Conservation (phyloP, 2,888 invertebrate species). For the Mystacides longicornis region DNA sequence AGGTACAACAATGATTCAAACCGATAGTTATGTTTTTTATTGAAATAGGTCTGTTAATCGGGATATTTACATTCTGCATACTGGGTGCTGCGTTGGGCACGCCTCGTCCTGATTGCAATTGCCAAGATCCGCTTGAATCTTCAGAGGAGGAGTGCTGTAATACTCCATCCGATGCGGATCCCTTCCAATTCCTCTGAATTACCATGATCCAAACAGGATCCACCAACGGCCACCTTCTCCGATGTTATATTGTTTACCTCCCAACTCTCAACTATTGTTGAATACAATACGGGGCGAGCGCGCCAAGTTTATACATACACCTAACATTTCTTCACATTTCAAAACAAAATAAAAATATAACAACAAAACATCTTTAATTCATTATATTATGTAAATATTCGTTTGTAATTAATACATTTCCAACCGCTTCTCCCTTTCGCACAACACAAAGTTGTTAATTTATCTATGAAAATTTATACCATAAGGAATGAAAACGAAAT, state of each 20-base stretch:
- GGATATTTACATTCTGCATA: constrained; percentile 18
- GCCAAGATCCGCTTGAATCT: constrained; percentile 35
- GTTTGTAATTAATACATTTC: neutral
- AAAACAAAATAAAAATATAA: neutral
- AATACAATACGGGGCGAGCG: constrained; percentile 10
- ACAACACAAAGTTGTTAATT: neutral
- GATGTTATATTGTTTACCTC: constrained; percentile 16
- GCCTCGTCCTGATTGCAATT: constrained; percentile 32
- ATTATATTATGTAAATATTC: neutral
- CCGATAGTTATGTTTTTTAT: neutral
- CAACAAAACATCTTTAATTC: constrained; percentile 5
- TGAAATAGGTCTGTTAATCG: no score
- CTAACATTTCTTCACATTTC: constrained; percentile 6
- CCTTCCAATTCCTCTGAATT: constrained; percentile 22
- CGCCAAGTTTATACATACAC: constrained; percentile 4
- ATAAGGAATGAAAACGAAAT: no score
- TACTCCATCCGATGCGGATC: constrained; percentile 19
- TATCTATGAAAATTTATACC: neutral
- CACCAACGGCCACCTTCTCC: neutral
- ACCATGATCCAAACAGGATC: constrained; percentile 16
- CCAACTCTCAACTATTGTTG: constrained; percentile 8
- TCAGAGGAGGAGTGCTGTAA: constrained; percentile 26
- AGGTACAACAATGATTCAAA: no score
- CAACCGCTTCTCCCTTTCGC: neutral
- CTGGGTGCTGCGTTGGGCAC: constrained; percentile 14